Base-by-base conservation (phyloP, 2,113 vertebrate species). In the Deroptyus accipitrinus region DNA sequence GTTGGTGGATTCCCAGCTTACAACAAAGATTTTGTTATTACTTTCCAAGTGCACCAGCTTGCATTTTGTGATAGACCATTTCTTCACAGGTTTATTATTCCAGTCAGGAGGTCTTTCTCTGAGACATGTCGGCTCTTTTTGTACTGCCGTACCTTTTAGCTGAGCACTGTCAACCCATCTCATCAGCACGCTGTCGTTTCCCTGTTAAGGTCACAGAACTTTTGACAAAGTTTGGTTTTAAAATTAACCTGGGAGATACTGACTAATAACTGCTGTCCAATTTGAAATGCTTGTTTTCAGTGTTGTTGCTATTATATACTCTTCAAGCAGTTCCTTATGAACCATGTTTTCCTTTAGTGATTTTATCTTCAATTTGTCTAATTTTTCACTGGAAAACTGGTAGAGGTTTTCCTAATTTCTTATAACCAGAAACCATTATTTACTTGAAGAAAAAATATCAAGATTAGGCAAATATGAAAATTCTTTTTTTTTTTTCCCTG, bases 401-500 rank as follows among this genome's bases (percentile, higher is more conserved):
- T 23, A 78, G 52, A 79, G 17, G 42, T 84, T 72, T 78, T 79
- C 37, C 7, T 80, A 1, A 27, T 63, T 83, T 92, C 31, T 31
- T 83, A 25, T 9, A 57, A 48, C 8, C 6, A 49, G 30, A 77
- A 91, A 28, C 11, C 17, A 31, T 76, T 75, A 54, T 73, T 82
- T 79, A 33, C 33, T 68, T 80, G 44, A 76, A 84, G 31, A 54
- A 66, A 83, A 88, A 55, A 51, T 59, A 64, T 10, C 6, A 39
- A 77, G 6, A 5, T 74, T 44, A 88, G 49, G 57, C 28, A 70
- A 67, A 57, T 28, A 33, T 46, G n/a, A 83, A 39, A 59, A 42
- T 19, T 17, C 1, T 0, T 6, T 13, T 28, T 78, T 44, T 44
- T 19, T 17, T 5, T 9, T 8, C 33, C 20, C 25, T 68, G 12